Conservation (phyloP, 2,113 vertebrate genomes). For the Suncus etruscus region DNA sequence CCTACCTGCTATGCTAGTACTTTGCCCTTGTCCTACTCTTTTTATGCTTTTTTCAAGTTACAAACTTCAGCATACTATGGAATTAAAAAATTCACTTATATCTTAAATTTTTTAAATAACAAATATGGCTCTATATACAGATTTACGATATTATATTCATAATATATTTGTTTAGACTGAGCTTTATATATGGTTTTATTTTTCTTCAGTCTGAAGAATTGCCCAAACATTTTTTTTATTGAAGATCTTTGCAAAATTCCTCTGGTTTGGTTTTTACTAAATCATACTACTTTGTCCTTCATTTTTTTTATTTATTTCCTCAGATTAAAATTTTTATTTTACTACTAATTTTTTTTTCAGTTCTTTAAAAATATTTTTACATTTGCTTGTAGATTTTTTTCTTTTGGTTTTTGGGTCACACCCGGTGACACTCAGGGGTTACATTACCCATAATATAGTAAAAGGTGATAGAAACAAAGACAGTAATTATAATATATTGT, state of each 20-base stretch:
- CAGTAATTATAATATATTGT: not conserved
- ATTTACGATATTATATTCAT: too few species aligned
- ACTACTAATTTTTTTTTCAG: not conserved
- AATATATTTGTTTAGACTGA: too few species aligned
- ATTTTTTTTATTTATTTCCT: not conserved
- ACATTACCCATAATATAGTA: slow-evolving; percentile 20
- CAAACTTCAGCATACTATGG: not conserved
- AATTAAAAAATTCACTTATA: not conserved
- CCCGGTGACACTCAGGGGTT: too few species aligned
- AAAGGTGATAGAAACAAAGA: not conserved
- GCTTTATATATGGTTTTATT: not conserved
- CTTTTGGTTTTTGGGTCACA: not conserved
- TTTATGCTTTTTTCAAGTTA: not conserved
- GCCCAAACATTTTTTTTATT: not conserved
- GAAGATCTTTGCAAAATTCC: not conserved
- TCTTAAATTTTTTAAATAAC: slow-evolving; percentile 44
- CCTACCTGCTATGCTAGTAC: too few species aligned
- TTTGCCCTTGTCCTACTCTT: not conserved
- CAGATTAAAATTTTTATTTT: slow-evolving; percentile 23
- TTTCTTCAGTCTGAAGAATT: slow-evolving; percentile 17
- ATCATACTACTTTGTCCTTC: not conserved
- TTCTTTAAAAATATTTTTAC: slow-evolving; percentile 4
- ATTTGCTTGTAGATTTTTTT: not conserved
- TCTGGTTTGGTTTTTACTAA: not conserved
- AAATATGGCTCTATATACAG: not conserved